Evolutionary conservation across 2,113 vertebrate species (phyloP), one percentile per base, ranked within the genome.

Genomic region (Lathamus discolor): DNA sequence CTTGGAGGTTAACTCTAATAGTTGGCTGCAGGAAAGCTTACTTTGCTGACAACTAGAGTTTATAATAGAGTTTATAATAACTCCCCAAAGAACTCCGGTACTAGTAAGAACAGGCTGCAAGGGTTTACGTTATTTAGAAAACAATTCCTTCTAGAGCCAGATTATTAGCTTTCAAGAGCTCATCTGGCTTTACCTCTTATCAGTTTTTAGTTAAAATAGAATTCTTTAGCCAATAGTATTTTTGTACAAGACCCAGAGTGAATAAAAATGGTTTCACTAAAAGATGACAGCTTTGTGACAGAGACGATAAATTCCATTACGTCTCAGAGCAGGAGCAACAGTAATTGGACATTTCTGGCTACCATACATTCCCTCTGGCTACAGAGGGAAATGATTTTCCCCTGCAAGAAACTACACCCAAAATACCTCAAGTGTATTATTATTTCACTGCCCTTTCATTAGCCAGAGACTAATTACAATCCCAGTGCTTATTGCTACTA

Each of bases 61-160:
- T 75, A 95, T 86, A 96, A 75, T 88, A 95, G 90, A 83, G 72
- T 88, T 95, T 75, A 94, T 90, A 96, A 75, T 83, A 95, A 93
- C 52, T 97, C 83, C 64, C 73, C 19, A 44, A 93, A 95, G 88
- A 90, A 73, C 68, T 75, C 55, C 16, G 1, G 79, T 79, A 86
- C 66, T 83, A 75, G 76, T 13, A 92, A 11, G 90, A 75, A 62
- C 57, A 67, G 84, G 87, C 91, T 94, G 76, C 24, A 86, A 92
- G 52, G 69, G 68, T 80, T 95, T 90, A 54, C 0, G 6, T 51
- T 94, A 81, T 94, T 96, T 92, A 90, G 93, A 79, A 95, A 96
- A 93, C 66, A 82, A 59, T 86, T 93, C 66, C 55, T 93, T 92
- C 80, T 74, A 84, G 35, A 86, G 48, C 46, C 73, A 86, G 61